A percentile compares a stretch with the other conserved stretches of the same genome.
These are phyloP conservation scores for Spialia ferax DNA, from an alignment of 2,888 invertebrate genomes.

Conservation along the genomic window DNA sequence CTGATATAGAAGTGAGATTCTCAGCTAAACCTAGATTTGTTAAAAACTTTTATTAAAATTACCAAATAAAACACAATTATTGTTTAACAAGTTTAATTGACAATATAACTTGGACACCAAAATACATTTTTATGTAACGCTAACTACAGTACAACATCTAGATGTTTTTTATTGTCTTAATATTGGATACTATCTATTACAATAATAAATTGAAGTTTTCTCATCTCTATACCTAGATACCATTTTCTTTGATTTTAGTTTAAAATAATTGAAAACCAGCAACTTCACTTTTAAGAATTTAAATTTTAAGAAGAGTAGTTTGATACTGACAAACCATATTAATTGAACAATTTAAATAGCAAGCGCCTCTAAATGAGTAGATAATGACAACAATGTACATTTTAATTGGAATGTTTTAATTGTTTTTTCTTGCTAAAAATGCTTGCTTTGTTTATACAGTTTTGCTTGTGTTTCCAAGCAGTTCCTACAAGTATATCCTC, in stretches of 20 bases:
- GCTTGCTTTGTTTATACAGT: background rate
- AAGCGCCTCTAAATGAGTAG: background rate
- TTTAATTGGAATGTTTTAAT: background rate
- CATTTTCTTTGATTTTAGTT: background rate
- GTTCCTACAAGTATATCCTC: too few relatives aligned
- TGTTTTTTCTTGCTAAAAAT: background rate
- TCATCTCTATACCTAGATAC: background rate
- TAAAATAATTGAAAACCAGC: too few relatives aligned
- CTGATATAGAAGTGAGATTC: too few relatives aligned
- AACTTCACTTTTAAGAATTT: too few relatives aligned
- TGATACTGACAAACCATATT: background rate
- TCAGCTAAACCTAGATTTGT: too few relatives aligned
- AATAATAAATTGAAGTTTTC: background rate
- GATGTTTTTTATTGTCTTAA: slow-evolving; percentile 69
- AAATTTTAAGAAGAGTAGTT: too few relatives aligned
- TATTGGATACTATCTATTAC: slow-evolving; percentile 44
- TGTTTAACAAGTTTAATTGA: slow-evolving; percentile 72
- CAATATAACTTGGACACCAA: slow-evolving; percentile 56
- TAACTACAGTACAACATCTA: slow-evolving; percentile 17
- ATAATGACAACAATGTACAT: too few relatives aligned
- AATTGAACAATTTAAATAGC: background rate
- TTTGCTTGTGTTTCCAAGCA: background rate
- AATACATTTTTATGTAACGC: slow-evolving; percentile 52
- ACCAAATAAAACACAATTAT: slow-evolving; percentile 43
- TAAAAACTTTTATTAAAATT: background rate